These are phyloP conservation scores for Drosophila setifemur DNA, from an alignment of 1,140 invertebrate genomes.

Conservation along the genomic window DNA sequence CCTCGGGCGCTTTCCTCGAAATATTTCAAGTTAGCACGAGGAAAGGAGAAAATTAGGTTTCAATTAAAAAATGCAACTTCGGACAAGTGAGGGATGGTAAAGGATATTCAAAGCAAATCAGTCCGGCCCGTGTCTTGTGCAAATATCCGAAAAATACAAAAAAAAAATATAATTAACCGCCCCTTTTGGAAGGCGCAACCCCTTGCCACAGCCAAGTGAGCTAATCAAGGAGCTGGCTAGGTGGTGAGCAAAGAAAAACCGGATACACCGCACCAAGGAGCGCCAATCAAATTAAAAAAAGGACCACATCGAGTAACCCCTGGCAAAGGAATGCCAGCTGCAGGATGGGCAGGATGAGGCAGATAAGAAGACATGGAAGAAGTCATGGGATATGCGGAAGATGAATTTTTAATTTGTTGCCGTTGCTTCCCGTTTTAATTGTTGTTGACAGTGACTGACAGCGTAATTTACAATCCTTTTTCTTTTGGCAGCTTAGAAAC, in stretches of 20 bases:
- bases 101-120: neutral
- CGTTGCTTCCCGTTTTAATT: constrained; percentile 78
- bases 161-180: constrained; percentile 65
- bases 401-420: constrained; percentile 81
- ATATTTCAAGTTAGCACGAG: too few relatives aligned
- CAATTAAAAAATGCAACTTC: constrained; percentile 21
- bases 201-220: constrained; percentile 15
- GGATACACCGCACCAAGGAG: constrained; percentile 49
- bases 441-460: constrained; percentile 76
- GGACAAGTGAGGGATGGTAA: neutral
- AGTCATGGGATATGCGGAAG: constrained; percentile 59
- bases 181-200: neutral
- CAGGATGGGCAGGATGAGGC: constrained; percentile 6
- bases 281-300: constrained; percentile 69
- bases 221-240: constrained; percentile 53
- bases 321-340: constrained; percentile 17
- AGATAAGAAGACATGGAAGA: constrained; percentile 39
- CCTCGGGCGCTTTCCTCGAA: neutral
- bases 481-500: constrained; percentile 18
- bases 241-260: constrained; percentile 51
- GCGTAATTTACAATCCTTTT: constrained; percentile 78
- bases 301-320: constrained; percentile 33
- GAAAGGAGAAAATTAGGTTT: constrained; percentile 31
- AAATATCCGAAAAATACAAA: constrained; percentile 65
- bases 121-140: constrained; percentile 13